Percentiles rank a stretch among this genome's conserved stretches.
These are phyloP conservation scores for Indicator maculatus DNA, from an alignment of 2,113 vertebrate species.

Conservation along the genomic window DNA sequence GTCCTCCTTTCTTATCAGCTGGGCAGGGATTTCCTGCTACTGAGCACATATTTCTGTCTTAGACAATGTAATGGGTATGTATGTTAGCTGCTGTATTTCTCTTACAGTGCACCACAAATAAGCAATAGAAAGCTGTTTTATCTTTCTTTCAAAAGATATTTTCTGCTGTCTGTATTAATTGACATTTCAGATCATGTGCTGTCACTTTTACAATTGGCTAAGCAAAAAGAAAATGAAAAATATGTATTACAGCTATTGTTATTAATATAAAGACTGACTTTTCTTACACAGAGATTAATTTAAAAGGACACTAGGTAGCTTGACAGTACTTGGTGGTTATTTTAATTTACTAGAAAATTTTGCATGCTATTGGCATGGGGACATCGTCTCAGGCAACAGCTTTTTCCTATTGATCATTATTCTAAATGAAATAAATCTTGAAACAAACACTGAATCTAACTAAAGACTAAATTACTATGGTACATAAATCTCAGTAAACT, in stretches of 20 bases:
- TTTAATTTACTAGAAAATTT: constrained; percentile 72
- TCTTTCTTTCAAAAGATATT: not conserved
- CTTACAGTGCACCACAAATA: not conserved
- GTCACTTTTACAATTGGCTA: constrained; percentile 24
- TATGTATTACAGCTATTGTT: not conserved
- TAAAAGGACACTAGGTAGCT: constrained; percentile 57
- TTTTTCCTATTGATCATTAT: constrained; percentile 54
- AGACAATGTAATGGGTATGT: not conserved
- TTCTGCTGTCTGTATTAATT: constrained; percentile 16
- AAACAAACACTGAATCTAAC: constrained; percentile 12
- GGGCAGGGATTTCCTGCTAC: constrained; percentile 62
- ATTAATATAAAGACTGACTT: constrained; percentile 24
- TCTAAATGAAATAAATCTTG: constrained; percentile 67
- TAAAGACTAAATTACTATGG: constrained; percentile 17
- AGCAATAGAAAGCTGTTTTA: not conserved
- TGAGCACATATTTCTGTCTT: constrained; percentile 17
- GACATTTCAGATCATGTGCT: not conserved
- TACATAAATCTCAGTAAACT: constrained; percentile 36
- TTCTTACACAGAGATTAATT: constrained; percentile 53
- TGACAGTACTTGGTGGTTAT: constrained; percentile 47
- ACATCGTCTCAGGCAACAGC: constrained; percentile 32
- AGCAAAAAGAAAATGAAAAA: constrained; percentile 19
- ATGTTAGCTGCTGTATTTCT: not conserved
- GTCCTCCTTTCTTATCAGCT: constrained; percentile 51
- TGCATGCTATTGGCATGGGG: constrained; percentile 57